Conservation (phyloP, 2,888 invertebrate genomes). For the Epinotia bilunana region DNA sequence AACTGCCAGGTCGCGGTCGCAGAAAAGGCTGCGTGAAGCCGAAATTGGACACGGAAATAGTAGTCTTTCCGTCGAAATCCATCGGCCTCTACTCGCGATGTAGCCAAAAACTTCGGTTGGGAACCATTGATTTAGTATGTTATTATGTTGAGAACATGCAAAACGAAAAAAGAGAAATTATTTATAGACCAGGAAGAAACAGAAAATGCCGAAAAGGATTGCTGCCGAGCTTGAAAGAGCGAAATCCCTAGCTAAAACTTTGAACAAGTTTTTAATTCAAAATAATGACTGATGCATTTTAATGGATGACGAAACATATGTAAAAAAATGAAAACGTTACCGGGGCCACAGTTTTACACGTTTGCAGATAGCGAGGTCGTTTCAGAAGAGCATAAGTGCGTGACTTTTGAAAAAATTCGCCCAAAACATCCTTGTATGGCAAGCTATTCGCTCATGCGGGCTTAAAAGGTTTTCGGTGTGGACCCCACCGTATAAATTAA, state of each 20-base stretch:
- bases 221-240: too few species aligned
- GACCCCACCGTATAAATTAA: too few species aligned
- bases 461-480: too few species aligned
- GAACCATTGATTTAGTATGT: too few species aligned
- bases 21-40: background rate
- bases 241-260: too few species aligned
- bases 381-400: too few species aligned
- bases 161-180: background rate
- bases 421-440: too few species aligned
- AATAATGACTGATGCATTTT: background rate
- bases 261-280: background rate
- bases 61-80: constrained; percentile 1
- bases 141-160: background rate
- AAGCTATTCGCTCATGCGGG: too few species aligned
- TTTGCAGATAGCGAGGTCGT: too few species aligned
- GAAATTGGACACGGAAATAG: background rate
- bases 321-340: background rate
- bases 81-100: constrained; percentile 3
- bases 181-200: background rate
- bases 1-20: background rate
- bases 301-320: background rate
- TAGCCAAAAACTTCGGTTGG: background rate
- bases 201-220: background rate
- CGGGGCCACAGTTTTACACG: too few species aligned
- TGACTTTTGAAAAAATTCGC: too few species aligned